Conservation (phyloP, 2,797 vertebrate genomes). For the Arctocebus calabarensis region DNA sequence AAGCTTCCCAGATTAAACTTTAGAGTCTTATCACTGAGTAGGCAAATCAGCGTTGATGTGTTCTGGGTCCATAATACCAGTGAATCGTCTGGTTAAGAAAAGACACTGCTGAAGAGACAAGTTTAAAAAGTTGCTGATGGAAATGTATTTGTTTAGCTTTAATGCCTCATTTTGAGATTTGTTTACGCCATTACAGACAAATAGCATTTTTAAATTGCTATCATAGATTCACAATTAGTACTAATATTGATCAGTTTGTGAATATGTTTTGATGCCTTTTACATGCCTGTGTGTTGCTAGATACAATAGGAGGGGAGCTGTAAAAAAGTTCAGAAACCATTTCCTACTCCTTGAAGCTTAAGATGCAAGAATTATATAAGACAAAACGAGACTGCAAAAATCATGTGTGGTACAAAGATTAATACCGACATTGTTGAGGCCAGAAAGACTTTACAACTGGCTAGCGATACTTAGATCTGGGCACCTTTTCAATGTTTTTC, state of each 20-base stretch:
- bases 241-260: not conserved
- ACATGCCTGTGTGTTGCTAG: not conserved
- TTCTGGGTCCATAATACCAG: not conserved
- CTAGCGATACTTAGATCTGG: not conserved
- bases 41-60: not conserved
- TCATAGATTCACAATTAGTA: not conserved
- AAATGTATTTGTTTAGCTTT: not conserved
- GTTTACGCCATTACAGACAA: not conserved
- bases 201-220: not conserved
- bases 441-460: not conserved
- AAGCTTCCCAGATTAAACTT: not conserved
- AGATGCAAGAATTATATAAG: not conserved
- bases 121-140: not conserved
- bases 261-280: not conserved
- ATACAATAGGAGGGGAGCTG: not conserved
- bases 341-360: not conserved
- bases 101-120: not conserved
- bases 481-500: not conserved
- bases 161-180: not conserved
- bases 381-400: not conserved
- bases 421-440: not conserved
- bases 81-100: not conserved
- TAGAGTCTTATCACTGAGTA: not conserved
- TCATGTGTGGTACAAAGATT: not conserved
- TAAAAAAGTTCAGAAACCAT: not conserved